Base-by-base conservation (phyloP, 2,888 invertebrate genomes). In the Pseudanteris insignis region DNA sequence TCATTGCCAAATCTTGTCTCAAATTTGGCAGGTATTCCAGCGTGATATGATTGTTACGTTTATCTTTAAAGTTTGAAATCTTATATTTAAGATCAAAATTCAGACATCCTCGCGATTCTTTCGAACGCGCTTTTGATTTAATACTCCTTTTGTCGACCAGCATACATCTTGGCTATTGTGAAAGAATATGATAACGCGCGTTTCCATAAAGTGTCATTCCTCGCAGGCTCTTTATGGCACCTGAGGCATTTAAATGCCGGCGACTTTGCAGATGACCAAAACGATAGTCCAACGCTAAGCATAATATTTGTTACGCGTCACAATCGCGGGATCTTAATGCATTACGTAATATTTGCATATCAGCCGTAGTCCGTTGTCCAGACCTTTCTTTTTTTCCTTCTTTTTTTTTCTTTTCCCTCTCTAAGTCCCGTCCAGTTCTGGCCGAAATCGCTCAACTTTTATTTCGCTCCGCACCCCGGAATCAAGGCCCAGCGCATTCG, bases 211-310 rank as follows among this genome's bases (percentile, higher is more conserved):
- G 38, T 47, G 57, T 43, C 54, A 50, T 67, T 64, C 64, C 48
- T 61, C 58, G 62, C 58, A 53, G 53, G 50, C 54, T 48, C 57
- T 64, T 63, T 65, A 65, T 62, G 62, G 57, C 58, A 51, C 63
- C 48, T 41, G 40, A 44, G 44, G 24, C 26, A 37, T 51, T 48
- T 28, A 48, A 26, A 46, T 47, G 38, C 51, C 6, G n/a, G 50
- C 36, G 30, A 26, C 57, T 50, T 61, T 44, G 47, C 43, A 65
- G 70, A 73, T 70, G 67, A 60, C 64, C 68, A 65, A 44, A 21
- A 12, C 51, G 73, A 74, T 73, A 69, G 68, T 69, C 63, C 67
- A 71, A 71, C 68, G 70, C 70, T 70, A 69, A 73, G 70, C 70
- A 67, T 67, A 66, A 71, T 69, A 70, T 71, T 68, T 72, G 68